phyloP scores from a whole-genome alignment of 2,113 vertebrate genomes.

The Steatornis caripensis region DNA sequence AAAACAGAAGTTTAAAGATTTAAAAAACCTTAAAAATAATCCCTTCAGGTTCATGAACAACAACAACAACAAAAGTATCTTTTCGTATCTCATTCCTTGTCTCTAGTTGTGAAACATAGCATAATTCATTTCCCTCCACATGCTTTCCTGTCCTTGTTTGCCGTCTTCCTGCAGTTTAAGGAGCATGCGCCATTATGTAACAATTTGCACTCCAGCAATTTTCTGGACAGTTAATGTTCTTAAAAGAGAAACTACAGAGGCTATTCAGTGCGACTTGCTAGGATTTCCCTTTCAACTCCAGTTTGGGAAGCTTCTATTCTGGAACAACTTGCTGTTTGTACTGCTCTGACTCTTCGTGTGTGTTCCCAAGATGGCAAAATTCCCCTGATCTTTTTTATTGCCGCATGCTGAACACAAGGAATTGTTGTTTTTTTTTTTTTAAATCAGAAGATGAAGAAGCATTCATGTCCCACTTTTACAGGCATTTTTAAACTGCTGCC shows the following conservation, averaged over 20 bases:
- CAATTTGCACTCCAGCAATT: slow-evolving; percentile 39
- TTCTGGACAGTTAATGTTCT: slow-evolving; percentile 31
- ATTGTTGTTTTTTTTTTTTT: neutral
- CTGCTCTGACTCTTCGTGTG: neutral
- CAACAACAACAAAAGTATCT: neutral
- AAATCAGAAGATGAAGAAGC: neutral
- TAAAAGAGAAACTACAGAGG: neutral
- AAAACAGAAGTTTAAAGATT: neutral
- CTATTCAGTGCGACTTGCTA: neutral
- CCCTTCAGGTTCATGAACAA: neutral
- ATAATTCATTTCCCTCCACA: neutral
- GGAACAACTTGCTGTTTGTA: neutral
- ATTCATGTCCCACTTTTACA: neutral
- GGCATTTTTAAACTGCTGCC: slow-evolving; percentile 21
- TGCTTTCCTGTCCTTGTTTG: neutral
- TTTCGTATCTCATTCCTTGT: neutral
- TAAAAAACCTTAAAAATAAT: neutral
- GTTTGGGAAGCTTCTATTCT: neutral
- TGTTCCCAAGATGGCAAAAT: neutral
- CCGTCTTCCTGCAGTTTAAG: neutral
- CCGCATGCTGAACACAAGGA: neutral
- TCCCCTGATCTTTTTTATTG: neutral
- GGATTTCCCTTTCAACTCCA: neutral
- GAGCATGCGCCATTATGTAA: neutral
- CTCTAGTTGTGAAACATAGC: neutral